Conservation (phyloP, 2,797 vertebrate species). For the Schizopygopsis pylzovi region DNA sequence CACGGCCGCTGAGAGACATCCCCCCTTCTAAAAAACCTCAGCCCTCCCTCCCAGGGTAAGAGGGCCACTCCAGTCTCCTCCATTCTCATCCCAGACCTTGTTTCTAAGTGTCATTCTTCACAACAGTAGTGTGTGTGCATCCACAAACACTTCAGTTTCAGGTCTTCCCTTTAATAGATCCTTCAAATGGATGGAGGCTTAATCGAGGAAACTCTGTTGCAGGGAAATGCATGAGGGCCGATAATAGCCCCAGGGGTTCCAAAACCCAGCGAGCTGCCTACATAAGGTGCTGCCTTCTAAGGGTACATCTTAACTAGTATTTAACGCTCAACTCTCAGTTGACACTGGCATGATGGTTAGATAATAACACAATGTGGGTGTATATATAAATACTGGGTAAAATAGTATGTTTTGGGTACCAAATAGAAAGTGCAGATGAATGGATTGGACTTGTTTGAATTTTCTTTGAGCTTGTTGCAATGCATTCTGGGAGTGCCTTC, state of each 20-base stretch:
- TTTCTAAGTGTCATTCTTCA: slow-evolving; percentile 58
- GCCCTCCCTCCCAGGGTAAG: slow-evolving; percentile 67
- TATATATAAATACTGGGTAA: neutral
- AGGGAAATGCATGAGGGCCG: neutral
- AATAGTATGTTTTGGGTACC: neutral
- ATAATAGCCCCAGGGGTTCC: neutral
- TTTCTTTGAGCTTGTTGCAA: neutral
- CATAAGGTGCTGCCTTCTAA: neutral
- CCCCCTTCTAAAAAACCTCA: slow-evolving; percentile 56
- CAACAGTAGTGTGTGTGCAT: slow-evolving; percentile 49
- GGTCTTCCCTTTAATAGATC: slow-evolving; percentile 32
- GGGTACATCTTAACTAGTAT: neutral
- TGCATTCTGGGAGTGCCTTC: neutral
- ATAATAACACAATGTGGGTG: neutral
- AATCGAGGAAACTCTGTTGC: slow-evolving; percentile 9
- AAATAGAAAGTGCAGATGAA: neutral
- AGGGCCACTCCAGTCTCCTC: slow-evolving; percentile 64
- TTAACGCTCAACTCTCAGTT: neutral
- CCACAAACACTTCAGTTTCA: slow-evolving; percentile 41
- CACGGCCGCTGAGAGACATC: slow-evolving; percentile 63
- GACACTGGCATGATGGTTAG: neutral
- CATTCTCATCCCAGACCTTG: slow-evolving; percentile 62
- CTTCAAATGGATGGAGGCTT: slow-evolving; percentile 28
- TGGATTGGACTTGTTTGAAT: neutral
- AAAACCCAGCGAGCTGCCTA: slow-evolving; percentile 22